Percentiles rank a stretch among this genome's conserved stretches.
Conservation (phyloP, 2,888 invertebrate species). For the Caenorhabditis doughertyi region DNA sequence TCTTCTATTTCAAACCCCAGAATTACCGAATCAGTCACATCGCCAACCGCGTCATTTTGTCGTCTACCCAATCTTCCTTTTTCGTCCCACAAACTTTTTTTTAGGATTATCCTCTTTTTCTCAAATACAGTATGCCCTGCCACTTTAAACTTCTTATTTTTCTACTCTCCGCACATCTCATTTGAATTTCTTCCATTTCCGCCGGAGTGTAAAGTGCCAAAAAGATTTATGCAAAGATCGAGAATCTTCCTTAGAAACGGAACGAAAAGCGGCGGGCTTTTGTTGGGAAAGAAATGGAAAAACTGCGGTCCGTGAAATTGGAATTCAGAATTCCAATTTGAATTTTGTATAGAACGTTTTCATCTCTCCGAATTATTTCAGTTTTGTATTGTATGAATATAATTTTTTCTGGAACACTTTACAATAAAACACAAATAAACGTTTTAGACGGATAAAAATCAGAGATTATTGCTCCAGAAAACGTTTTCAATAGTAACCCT, state of each 20-base stretch:
- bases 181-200: constrained; percentile 6
- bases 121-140: background rate
- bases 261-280: background rate
- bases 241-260: constrained; percentile 29
- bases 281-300: constrained; percentile 8
- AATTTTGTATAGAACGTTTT: background rate
- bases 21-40: constrained; percentile 16
- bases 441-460: no score
- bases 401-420: background rate
- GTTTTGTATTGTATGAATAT: background rate
- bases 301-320: constrained; percentile 46
- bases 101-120: background rate
- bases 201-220: background rate
- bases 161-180: constrained; percentile 13
- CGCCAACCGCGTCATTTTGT: constrained; percentile 18
- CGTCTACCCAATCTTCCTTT: background rate
- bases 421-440: no score
- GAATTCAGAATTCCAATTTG: background rate
- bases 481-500: no score
- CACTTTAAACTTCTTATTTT: background rate
- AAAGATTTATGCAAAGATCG: constrained; percentile 41
- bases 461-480: no score
- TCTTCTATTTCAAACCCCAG: constrained; percentile 1
- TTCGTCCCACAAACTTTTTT: background rate
- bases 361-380: background rate